Conservation (phyloP, 2,888 invertebrate species). For the Drosophila percnosoma region DNA sequence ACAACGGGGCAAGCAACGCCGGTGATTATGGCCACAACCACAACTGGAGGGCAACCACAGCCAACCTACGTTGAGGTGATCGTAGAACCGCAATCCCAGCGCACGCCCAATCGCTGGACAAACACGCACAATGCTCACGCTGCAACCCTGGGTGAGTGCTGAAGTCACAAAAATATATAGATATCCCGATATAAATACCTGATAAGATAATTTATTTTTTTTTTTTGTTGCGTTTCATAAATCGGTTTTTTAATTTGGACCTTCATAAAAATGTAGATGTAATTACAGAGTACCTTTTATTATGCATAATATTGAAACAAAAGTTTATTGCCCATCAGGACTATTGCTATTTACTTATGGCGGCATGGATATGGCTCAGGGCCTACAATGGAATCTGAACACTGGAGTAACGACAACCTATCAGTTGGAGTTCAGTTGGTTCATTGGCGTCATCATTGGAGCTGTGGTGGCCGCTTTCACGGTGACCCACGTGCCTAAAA, state of each 20-base stretch:
- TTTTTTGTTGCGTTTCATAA: not conserved
- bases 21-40: slow-evolving; percentile 13
- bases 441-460: slow-evolving; percentile 77
- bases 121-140: slow-evolving; percentile 45
- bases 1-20: slow-evolving; percentile 25
- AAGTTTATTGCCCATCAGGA: slow-evolving; percentile 37
- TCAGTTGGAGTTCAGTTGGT: slow-evolving; percentile 75
- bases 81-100: slow-evolving; percentile 21
- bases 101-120: slow-evolving; percentile 37
- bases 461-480: slow-evolving; percentile 59
- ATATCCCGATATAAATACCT: not conserved
- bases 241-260: not conserved
- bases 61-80: slow-evolving; percentile 39
- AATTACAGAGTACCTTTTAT: not conserved
- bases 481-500: slow-evolving; percentile 57
- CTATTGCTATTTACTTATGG: slow-evolving; percentile 64
- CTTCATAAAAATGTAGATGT: not conserved
- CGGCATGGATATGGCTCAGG: slow-evolving; percentile 76
- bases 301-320: not conserved
- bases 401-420: slow-evolving; percentile 21
- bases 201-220: slow-evolving; percentile 18
- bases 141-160: slow-evolving; percentile 41
- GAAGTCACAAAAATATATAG: not conserved
- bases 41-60: slow-evolving; percentile 1
- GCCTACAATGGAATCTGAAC: slow-evolving; percentile 68